Base-by-base conservation (phyloP, 2,797 vertebrate species). In the Danio albolineatus region DNA sequence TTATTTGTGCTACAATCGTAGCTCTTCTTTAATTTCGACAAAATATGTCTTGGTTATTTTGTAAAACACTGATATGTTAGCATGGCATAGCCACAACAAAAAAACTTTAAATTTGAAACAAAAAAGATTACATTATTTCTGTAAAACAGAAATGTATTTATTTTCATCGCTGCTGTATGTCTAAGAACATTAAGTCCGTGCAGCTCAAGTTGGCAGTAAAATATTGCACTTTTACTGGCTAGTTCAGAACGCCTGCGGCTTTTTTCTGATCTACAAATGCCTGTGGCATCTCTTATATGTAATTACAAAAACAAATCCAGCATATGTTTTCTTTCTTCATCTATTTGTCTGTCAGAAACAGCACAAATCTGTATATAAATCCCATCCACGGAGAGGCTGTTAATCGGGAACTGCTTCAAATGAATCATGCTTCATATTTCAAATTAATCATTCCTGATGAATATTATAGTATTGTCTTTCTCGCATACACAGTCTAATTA, bases 391-490 rank as follows among this genome's bases (percentile, higher is more conserved):
- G 57, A 69, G 36, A 44, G 41, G 57, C 53, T 19, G 38, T 74
- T 82, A 60, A 77, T 69, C 56, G 17, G 16, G 70, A 61, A 71
- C 21, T 65, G 62, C 66, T 79, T 77, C 72, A 79, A 83, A 83
- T 78, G 62, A 83, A 76, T 28, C 66, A 69, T 41, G 51, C 75
- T 76, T 67, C 69, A 79, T 64, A 72, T 79, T 79, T 62, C 67
- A 79, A 79, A 72, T 78, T 65, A 76, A 81, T 73, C 73, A 83
- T 51, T 66, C 41, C 36, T 81, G 66, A 49, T 65, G 65, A 80
- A 76, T 75, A 72, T 76, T 80, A 76, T 72, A 79, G 73, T 80
- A 80, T 83, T 80, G 73, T 73, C 78, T 83, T 80, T 83, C 77
- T 66, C 62, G 21, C 46, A 10, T 13, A 76, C 66, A 72, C 73